phyloP scores from a whole-genome alignment of 2,113 vertebrate species.

The Entosphenus tridentatus region DNA sequence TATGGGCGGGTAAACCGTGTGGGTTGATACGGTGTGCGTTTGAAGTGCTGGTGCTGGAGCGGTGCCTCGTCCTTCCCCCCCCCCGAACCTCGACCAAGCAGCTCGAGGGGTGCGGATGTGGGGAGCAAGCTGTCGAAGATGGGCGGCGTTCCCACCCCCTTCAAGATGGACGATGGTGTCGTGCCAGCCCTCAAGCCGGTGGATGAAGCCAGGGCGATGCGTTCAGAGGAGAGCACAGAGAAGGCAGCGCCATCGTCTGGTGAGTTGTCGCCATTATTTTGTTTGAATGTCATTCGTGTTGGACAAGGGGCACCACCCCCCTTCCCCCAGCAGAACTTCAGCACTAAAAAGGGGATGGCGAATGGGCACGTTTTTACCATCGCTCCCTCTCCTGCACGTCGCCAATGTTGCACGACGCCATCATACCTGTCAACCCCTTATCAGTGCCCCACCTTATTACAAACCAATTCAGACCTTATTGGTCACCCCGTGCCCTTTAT shows the following conservation, averaged over 20 bases:
- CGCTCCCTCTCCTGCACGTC: not conserved
- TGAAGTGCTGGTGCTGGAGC: too few species aligned
- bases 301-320: not conserved
- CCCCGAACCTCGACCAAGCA: too few species aligned
- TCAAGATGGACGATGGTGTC: slow-evolving; percentile 44
- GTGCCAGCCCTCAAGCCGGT: slow-evolving; percentile 27
- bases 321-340: not conserved
- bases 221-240: slow-evolving; percentile 26
- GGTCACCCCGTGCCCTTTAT: too few species aligned
- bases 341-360: not conserved
- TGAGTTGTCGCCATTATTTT: slow-evolving; percentile 17
- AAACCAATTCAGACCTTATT: too few species aligned
- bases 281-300: not conserved
- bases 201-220: slow-evolving; percentile 33
- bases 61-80: too few species aligned
- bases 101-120: slow-evolving; percentile 17
- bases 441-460: too few species aligned
- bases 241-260: slow-evolving; percentile 77
- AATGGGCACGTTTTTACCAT: not conserved
- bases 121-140: slow-evolving; percentile 34
- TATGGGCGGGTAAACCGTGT: too few species aligned
- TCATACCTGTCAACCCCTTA: too few species aligned
- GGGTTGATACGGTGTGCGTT: too few species aligned
- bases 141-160: slow-evolving; percentile 41
- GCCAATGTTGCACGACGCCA: too few species aligned